phyloP scores from a whole-genome alignment of 2,113 vertebrate genomes.

The Poeciliopsis retropinna region DNA sequence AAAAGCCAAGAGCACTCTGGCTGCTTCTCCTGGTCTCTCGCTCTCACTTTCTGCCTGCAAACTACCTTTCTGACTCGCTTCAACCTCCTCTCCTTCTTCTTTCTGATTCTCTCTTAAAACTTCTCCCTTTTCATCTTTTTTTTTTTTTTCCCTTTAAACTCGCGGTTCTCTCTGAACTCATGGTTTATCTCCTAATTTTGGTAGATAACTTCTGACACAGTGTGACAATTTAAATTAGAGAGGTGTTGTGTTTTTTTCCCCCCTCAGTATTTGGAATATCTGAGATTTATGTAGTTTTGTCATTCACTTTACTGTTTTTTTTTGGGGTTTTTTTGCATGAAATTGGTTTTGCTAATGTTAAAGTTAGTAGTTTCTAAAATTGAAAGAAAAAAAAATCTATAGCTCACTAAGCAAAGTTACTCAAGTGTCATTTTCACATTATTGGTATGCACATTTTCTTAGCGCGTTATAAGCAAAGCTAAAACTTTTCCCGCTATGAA shows the following conservation, averaged over 20 bases:
- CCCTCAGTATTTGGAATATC: not conserved
- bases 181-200: slow-evolving; percentile 28
- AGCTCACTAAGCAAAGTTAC: not conserved
- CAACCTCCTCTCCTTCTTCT: slow-evolving; percentile 30
- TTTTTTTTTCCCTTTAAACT: slow-evolving; percentile 37
- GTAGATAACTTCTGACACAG: slow-evolving; percentile 23
- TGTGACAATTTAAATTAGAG: not conserved
- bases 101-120: slow-evolving; percentile 10
- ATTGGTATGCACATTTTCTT: not conserved
- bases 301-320: not conserved
- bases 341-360: not conserved
- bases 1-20: slow-evolving; percentile 78
- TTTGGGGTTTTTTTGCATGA: not conserved
- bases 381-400: not conserved
- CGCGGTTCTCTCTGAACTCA: slow-evolving; percentile 25
- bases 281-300: not conserved
- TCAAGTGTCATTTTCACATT: not conserved
- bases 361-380: not conserved
- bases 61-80: slow-evolving; percentile 52
- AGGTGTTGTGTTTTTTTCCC: not conserved
- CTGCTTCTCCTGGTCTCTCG: slow-evolving; percentile 66
- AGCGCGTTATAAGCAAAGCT: not conserved
- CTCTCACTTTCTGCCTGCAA: slow-evolving; percentile 58
- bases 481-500: not conserved
- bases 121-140: slow-evolving; percentile 37